Evolutionary conservation across 2,113 vertebrate genomes (phyloP).

Genomic region (Mesitornis unicolor): DNA sequence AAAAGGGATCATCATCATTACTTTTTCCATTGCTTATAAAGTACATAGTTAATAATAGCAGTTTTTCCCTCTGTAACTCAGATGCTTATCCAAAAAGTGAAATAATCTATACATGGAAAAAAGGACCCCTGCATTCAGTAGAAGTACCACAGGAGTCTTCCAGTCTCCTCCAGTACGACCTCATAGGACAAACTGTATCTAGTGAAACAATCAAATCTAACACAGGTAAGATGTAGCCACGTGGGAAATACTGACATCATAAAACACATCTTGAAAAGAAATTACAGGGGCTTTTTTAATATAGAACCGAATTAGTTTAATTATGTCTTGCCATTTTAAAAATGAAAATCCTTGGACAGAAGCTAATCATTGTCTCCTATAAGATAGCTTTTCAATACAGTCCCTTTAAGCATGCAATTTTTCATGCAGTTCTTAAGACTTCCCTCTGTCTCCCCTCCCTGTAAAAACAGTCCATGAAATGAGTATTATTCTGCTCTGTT

Average conservation of each 20-base stretch:
- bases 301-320: neutral
- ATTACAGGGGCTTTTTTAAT: neutral
- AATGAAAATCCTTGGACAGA: neutral
- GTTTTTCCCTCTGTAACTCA: slow-evolving; percentile 50
- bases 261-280: neutral
- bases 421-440: neutral
- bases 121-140: slow-evolving; percentile 92
- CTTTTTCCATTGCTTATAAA: neutral
- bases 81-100: slow-evolving; percentile 98
- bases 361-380: neutral
- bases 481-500: neutral
- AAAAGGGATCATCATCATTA: neutral
- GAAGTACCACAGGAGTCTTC: slow-evolving; percentile 96
- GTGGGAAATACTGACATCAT: neutral
- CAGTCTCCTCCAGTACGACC: slow-evolving; percentile 95
- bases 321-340: neutral
- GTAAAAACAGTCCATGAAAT: neutral
- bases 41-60: neutral
- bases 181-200: slow-evolving; percentile 95
- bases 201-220: slow-evolving; percentile 96
- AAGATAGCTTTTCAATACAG: neutral
- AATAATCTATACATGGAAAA: slow-evolving; percentile 98
- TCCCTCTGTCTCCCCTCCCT: neutral
- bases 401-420: neutral
- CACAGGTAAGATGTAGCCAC: slow-evolving; percentile 82